Conservation (phyloP, 2,113 vertebrate species). For the Pandion haliaetus region DNA sequence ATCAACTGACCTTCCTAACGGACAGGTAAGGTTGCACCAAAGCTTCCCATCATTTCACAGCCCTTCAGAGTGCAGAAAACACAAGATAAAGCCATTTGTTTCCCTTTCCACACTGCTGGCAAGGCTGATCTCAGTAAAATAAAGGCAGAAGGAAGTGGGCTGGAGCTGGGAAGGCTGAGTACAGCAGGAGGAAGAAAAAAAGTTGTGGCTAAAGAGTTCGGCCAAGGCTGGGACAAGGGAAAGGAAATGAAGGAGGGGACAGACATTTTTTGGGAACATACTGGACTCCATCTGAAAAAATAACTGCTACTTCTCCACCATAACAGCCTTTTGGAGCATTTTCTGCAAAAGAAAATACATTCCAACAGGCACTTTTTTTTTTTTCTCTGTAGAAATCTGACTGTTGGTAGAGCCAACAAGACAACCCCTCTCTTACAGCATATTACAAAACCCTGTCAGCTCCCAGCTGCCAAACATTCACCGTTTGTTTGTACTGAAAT, state of each 20-base stretch:
- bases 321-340: background rate
- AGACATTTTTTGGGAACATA: background rate
- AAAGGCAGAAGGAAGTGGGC: background rate
- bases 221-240: background rate
- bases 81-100: background rate
- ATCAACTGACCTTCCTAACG: background rate
- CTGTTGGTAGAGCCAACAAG: background rate
- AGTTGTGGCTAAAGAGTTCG: background rate
- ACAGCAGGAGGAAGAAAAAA: background rate
- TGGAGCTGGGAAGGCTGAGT: background rate
- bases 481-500: conserved; percentile 37
- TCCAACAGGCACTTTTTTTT: background rate
- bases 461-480: conserved; percentile 41
- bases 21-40: background rate
- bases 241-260: background rate
- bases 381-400: conserved; percentile 8
- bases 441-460: conserved; percentile 17
- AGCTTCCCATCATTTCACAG: background rate
- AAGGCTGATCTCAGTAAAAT: background rate
- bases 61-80: background rate
- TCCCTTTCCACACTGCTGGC: background rate
- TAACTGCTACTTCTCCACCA: background rate
- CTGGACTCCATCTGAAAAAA: background rate
- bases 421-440: background rate
- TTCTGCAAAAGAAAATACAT: background rate